phyloP scores from a whole-genome alignment of 2,113 vertebrate genomes.

The Perognathus longimembris region DNA sequence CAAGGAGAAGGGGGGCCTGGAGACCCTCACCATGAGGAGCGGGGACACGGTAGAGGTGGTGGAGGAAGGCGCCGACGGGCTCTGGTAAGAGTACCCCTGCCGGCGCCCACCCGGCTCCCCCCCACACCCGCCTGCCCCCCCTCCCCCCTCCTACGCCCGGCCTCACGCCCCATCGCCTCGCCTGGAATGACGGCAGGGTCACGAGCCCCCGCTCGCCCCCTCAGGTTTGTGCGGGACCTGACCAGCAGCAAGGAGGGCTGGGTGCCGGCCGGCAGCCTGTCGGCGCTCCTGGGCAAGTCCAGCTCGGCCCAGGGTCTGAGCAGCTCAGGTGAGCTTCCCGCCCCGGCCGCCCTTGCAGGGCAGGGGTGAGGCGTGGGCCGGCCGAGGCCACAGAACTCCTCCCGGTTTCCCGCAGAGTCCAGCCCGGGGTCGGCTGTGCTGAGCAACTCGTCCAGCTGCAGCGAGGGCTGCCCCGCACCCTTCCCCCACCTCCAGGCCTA shows the following conservation, averaged over 20 bases:
- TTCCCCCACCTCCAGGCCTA: too few species aligned
- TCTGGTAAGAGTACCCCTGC: slow-evolving; percentile 89
- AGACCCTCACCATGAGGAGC: slow-evolving; percentile 89
- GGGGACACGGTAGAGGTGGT: slow-evolving; percentile 94
- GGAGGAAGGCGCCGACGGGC: slow-evolving; percentile 92
- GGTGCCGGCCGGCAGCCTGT: slow-evolving; percentile 91
- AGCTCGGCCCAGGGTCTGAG: slow-evolving; percentile 94
- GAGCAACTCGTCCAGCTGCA: slow-evolving; percentile 97
- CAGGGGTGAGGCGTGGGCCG: not conserved
- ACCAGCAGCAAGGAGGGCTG: slow-evolving; percentile 92
- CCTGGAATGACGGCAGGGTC: too few species aligned
- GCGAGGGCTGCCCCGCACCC: slow-evolving; percentile 90
- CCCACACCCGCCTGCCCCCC: too few species aligned
- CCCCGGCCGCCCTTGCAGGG: too few species aligned
- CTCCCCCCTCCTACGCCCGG: not conserved
- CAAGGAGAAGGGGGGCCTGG: slow-evolving; percentile 85
- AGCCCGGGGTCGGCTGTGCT: slow-evolving; percentile 94
- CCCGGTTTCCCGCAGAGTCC: slow-evolving; percentile 87
- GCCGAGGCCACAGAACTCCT: not conserved
- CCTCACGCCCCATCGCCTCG: not conserved
- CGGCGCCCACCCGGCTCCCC: too few species aligned
- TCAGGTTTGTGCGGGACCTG: slow-evolving; percentile 95
- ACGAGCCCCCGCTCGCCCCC: not conserved
- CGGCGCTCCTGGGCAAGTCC: slow-evolving; percentile 90
- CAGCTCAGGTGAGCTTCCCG: slow-evolving; percentile 92